These are phyloP conservation scores for Bufo gargarizans DNA, from an alignment of 2,113 vertebrate genomes.

Conservation along the genomic window DNA sequence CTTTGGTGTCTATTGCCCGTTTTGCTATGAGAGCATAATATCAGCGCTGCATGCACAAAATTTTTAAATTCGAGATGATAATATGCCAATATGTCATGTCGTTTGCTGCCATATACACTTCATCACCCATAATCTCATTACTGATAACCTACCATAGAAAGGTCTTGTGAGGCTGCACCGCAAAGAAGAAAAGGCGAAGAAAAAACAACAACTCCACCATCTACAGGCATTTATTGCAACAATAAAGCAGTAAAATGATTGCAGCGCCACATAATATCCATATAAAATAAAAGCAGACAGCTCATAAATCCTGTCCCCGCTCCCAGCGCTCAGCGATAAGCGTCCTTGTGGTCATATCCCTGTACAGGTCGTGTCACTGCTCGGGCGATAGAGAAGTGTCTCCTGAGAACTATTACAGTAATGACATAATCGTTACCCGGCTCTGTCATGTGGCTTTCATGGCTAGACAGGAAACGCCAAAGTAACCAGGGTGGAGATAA, in stretches of 20 bases:
- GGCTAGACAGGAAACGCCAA: conserved; percentile 40
- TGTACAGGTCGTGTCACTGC: neutral
- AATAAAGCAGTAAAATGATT: neutral
- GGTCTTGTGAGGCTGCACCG: neutral
- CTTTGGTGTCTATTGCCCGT: too few relatives aligned
- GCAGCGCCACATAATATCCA: neutral
- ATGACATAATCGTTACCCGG: neutral
- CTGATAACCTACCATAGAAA: neutral
- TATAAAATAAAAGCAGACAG: neutral
- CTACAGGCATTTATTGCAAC: neutral
- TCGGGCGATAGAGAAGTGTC: neutral
- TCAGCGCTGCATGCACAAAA: too few relatives aligned
- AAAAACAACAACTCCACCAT: neutral
- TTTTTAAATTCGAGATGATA: too few relatives aligned
- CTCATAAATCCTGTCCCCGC: neutral
- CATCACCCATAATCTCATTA: neutral
- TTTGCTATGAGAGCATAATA: too few relatives aligned
- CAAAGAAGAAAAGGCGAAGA: neutral
- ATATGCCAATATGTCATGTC: neutral
- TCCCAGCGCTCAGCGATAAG: neutral
- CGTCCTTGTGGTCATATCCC: neutral
- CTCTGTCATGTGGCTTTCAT: conserved; percentile 26
- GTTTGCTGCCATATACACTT: neutral
- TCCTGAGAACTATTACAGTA: conserved; percentile 4
- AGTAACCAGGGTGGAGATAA: conserved; percentile 2